Base-by-base conservation (phyloP, 2,113 vertebrate species). In the Rhinolophus sinicus region DNA sequence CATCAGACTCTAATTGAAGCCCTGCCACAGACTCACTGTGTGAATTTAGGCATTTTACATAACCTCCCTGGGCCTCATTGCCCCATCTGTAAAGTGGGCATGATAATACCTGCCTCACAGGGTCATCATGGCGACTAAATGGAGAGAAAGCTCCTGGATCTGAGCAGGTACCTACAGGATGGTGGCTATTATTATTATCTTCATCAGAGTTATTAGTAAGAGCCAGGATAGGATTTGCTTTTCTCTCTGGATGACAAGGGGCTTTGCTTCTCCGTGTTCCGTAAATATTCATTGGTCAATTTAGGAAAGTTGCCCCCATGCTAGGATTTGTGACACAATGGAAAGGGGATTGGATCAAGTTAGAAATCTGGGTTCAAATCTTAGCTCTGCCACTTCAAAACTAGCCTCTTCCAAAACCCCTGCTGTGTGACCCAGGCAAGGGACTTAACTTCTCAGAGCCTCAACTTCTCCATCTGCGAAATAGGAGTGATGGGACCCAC, bases 81-180 rank as follows among this genome's bases (percentile, higher is more conserved):
- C 18, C 50, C 52, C 47, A 13, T 73, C 65, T 54, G 33, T 26
- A 35, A 56, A 64, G 26, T 24, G 14, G 15, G 18, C 40, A 0
- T 21, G 30, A 24, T 4, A 38, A 19, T 12, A 16, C 26, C 52
- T 40, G 1, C 52, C 60, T 58, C 19, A 11, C 7, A 6, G 47
- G 7, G 24, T 19, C 75, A 56, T 33, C 11, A 0, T 12, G 33
- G 75, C 8, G 26, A 75, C 33, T 3, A 3, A 38, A 22, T 7
- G 18, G 22, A 16, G 3, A 21, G 47, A 10, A 10, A 56, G 50
- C 9, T 52, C 40, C 40, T 8, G 22, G 38, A 47, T 60, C 50
- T 8, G 19, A 50, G 76, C 6, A 19, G 26, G 26, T 14, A 3
- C 33, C 24, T 15, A 0, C 15, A 0, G 24, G 38, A 6, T 16